These are phyloP conservation scores for Crenuchus spilurus DNA, from an alignment of 2,797 vertebrate genomes.

Conservation along the genomic window DNA sequence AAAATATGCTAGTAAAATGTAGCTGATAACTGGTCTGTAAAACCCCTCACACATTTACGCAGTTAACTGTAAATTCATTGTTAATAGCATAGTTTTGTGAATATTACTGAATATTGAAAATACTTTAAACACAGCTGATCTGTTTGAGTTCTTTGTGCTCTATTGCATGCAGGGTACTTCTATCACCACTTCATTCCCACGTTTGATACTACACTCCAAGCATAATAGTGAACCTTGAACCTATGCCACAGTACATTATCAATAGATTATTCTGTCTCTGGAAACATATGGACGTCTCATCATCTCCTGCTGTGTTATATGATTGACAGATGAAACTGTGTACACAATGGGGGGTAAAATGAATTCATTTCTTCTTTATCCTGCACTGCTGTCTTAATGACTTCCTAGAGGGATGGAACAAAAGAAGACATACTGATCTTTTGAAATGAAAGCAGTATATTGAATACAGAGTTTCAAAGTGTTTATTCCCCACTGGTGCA, in stretches of 20 bases:
- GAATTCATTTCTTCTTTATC: constrained; percentile 37
- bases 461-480: constrained; percentile 41
- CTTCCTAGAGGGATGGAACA: constrained; percentile 34
- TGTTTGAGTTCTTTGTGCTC: background rate
- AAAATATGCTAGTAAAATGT: no score
- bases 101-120: background rate
- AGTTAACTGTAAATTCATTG: background rate
- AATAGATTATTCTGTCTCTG: constrained; percentile 5
- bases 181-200: background rate
- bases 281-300: constrained; percentile 19
- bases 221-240: background rate
- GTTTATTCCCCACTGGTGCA: constrained; percentile 13
- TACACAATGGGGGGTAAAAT: constrained; percentile 45
- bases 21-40: no score
- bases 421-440: constrained; percentile 36
- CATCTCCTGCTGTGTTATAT: constrained; percentile 28
- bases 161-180: background rate
- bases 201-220: background rate
- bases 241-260: background rate
- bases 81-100: background rate
- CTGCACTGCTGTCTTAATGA: constrained; percentile 42
- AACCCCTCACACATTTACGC: background rate
- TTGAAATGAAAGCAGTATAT: constrained; percentile 39
- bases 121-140: background rate
- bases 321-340: constrained; percentile 32